Evolutionary conservation across 1,140 invertebrate species (phyloP).

Genomic region (Mizuhopecten yessoensis): DNA sequence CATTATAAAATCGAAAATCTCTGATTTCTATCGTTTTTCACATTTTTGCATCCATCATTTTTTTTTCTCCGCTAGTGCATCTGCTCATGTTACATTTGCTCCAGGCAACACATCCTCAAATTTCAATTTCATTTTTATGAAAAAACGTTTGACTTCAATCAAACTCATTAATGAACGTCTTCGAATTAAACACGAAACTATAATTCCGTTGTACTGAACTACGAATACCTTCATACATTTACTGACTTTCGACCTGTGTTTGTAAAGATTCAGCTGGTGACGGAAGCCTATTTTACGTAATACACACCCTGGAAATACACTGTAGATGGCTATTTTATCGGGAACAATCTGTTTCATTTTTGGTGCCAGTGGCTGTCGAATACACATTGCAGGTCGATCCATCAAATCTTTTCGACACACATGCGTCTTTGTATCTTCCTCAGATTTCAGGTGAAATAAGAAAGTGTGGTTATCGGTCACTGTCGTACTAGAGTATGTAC

Average conservation of each 20-base stretch:
- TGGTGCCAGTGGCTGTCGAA: too few relatives aligned
- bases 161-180: not conserved
- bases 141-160: not conserved
- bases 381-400: too few relatives aligned
- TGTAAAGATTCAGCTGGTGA: too few relatives aligned
- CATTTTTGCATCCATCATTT: not conserved
- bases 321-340: too few relatives aligned
- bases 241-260: not conserved
- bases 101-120: constrained; percentile 15
- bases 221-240: not conserved
- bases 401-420: too few relatives aligned
- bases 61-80: not conserved
- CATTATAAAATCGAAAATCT: constrained; percentile 16
- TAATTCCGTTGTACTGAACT: not conserved
- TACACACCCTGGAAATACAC: too few relatives aligned
- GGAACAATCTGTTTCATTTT: too few relatives aligned
- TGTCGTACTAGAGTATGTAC: too few relatives aligned
- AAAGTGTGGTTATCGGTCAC: too few relatives aligned
- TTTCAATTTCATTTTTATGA: constrained; percentile 14
- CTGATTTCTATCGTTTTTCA: not conserved
- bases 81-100: not conserved
- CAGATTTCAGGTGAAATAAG: too few relatives aligned
- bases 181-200: not conserved
- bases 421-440: too few relatives aligned
- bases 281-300: too few relatives aligned